These are phyloP conservation scores for Solea solea DNA, from an alignment of 2,113 vertebrate species.

Conservation along the genomic window DNA sequence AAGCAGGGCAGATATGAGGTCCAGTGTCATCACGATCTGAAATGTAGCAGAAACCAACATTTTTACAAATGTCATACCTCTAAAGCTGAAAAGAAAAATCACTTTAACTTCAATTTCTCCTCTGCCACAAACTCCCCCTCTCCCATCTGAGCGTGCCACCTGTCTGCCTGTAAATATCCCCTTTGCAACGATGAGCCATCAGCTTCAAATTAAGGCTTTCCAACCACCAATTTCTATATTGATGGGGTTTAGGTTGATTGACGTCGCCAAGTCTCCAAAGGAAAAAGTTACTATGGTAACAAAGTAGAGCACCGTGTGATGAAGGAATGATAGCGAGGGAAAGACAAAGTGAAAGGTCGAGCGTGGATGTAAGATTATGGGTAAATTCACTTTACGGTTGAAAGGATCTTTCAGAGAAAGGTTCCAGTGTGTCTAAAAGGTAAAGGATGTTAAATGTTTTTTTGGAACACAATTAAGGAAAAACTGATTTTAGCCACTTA, in stretches of 20 bases:
- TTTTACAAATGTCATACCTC: neutral
- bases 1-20: constrained; percentile 20
- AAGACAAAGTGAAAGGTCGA: constrained; percentile 28
- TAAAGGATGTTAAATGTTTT: too few relatives aligned
- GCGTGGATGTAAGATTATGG: constrained; percentile 24
- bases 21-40: constrained; percentile 46
- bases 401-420: too few relatives aligned
- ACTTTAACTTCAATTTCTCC: neutral
- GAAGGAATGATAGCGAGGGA: constrained; percentile 5
- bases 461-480: too few relatives aligned
- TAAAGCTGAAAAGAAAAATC: neutral
- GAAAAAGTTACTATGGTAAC: constrained; percentile 76
- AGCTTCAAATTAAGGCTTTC: constrained; percentile 48
- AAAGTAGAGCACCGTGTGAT: constrained; percentile 44
- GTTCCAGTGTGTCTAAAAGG: too few relatives aligned
- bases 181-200: constrained; percentile 36
- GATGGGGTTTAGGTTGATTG: constrained; percentile 61
- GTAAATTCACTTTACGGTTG: too few relatives aligned
- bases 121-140: neutral
- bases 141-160: constrained; percentile 9
- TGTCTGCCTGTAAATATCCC: constrained; percentile 26
- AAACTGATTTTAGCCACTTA: too few relatives aligned
- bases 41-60: constrained; percentile 33
- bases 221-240: constrained; percentile 40
- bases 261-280: constrained; percentile 40